Percentiles rank a stretch among this genome's conserved stretches.
phyloP scores from a whole-genome alignment of 2,113 vertebrate species.

The Ivindomyrus marchei region DNA sequence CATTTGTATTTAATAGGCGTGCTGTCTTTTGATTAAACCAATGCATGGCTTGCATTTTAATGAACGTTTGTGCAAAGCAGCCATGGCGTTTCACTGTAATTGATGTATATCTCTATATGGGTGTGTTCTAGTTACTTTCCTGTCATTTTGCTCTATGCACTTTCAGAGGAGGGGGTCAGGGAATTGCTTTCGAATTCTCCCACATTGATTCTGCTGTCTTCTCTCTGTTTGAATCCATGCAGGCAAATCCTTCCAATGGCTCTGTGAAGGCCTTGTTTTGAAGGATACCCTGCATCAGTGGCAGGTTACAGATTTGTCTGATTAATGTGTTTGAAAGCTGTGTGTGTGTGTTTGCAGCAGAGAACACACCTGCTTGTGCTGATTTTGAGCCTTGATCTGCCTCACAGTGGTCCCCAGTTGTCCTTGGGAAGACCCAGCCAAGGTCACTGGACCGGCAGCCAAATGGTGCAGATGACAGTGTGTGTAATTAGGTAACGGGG shows the following conservation, averaged over 20 bases:
- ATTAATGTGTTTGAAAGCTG: background rate
- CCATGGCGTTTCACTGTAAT: background rate
- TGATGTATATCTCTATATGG: background rate
- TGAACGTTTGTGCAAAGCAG: background rate
- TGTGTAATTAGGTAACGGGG: constrained; percentile 12
- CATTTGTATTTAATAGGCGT: constrained; percentile 3
- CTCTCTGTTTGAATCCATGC: background rate
- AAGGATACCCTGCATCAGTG: background rate
- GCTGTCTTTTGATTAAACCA: background rate
- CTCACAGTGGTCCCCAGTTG: background rate
- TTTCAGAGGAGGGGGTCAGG: background rate
- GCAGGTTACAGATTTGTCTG: background rate
- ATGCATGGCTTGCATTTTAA: background rate
- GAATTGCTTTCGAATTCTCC: background rate
- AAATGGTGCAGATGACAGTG: constrained; percentile 1
- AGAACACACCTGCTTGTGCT: background rate
- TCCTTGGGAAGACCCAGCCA: constrained; percentile 12
- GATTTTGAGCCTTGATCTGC: background rate
- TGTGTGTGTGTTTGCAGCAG: background rate
- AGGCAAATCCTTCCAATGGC: background rate
- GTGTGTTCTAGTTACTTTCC: background rate
- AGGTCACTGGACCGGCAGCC: constrained; percentile 11
- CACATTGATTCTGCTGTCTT: background rate
- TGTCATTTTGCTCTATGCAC: background rate
- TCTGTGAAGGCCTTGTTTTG: background rate